Conservation (phyloP, 2,797 vertebrate genomes). For the Onychomys arenicola region DNA sequence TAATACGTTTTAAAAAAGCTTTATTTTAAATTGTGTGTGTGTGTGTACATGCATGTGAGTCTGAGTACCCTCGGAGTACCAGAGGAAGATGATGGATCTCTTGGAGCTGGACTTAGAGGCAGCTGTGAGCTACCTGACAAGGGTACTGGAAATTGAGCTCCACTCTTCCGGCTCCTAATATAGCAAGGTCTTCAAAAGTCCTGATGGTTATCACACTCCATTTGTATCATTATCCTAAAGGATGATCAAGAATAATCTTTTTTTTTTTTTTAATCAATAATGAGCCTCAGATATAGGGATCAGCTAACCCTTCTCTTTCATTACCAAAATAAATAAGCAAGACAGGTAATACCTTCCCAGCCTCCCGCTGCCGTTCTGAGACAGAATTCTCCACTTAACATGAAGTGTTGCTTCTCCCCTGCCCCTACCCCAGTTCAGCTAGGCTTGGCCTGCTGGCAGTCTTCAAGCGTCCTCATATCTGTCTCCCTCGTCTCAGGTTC, state of each 20-base stretch:
- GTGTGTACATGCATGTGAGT: neutral
- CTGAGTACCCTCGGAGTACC: neutral
- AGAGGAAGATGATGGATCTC: neutral
- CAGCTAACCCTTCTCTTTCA: neutral
- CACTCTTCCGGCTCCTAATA: neutral
- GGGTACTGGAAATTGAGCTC: neutral
- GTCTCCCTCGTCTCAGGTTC: neutral
- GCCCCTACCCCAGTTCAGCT: neutral
- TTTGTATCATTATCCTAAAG: conserved; percentile 28
- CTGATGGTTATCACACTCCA: conserved; percentile 37
- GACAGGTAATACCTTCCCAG: neutral
- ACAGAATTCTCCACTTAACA: neutral
- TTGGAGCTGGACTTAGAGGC: neutral
- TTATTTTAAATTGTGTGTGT: neutral
- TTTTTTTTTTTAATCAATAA: neutral
- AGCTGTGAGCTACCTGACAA: neutral
- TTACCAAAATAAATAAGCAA: neutral
- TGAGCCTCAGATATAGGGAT: neutral
- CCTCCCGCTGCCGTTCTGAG: neutral
- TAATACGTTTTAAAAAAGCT: neutral
- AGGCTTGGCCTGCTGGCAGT: neutral
- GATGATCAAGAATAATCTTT: neutral
- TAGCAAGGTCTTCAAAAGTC: neutral
- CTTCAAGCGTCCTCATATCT: neutral
- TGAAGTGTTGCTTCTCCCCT: too few relatives aligned